phyloP scores from a whole-genome alignment of 2,113 vertebrate genomes.

The Pollimyrus isidori region DNA sequence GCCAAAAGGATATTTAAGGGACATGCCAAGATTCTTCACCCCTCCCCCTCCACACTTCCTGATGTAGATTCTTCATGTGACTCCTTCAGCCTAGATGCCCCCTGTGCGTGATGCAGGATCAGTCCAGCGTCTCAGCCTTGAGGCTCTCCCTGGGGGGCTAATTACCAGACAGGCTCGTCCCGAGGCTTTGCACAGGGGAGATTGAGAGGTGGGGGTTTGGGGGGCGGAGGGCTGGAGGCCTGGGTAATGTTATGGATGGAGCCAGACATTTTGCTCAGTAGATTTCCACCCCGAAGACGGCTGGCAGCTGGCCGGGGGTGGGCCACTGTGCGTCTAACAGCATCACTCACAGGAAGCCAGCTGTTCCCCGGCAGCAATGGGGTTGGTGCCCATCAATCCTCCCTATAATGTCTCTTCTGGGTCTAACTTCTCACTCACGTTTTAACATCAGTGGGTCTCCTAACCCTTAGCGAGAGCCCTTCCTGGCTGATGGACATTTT shows the following conservation, averaged over 20 bases:
- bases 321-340: background rate
- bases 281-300: constrained; percentile 6
- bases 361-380: background rate
- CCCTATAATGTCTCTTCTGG: constrained; percentile 7
- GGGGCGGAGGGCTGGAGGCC: background rate
- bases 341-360: constrained; percentile 10
- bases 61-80: background rate
- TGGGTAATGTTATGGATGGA: background rate
- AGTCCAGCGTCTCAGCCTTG: background rate
- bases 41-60: background rate
- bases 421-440: background rate
- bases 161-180: constrained; percentile 7
- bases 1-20: background rate
- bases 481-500: background rate
- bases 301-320: background rate
- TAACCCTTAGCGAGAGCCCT: background rate
- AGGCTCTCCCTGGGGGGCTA: background rate
- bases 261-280: background rate
- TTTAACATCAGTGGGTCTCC: background rate
- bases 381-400: background rate
- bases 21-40: background rate
- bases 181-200: background rate
- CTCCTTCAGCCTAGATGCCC: background rate
- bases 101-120: background rate
- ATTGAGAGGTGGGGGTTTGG: background rate